A percentile compares a stretch with the other conserved stretches of the same genome.
These are phyloP conservation scores for Rhinatrema bivittatum DNA, from an alignment of 2,797 vertebrate species.

Conservation along the genomic window DNA sequence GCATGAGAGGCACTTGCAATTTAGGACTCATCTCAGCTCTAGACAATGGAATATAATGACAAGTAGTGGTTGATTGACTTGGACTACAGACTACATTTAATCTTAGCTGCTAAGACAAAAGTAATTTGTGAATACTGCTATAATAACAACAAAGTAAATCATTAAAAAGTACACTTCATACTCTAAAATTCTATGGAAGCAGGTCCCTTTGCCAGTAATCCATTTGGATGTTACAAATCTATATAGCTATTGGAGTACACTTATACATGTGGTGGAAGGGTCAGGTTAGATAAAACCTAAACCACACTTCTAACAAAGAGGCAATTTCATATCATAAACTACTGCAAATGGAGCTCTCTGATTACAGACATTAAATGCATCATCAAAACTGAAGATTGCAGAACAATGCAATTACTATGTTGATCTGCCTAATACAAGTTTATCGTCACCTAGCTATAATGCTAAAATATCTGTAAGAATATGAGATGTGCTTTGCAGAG, in stretches of 20 bases:
- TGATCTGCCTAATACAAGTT: conserved; percentile 21
- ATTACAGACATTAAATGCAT: conserved; percentile 41
- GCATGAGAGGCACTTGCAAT: no score
- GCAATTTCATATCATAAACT: conserved; percentile 29
- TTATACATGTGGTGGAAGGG: conserved; percentile 34
- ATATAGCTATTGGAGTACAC: conserved; percentile 35
- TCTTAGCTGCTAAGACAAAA: no score
- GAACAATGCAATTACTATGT: conserved; percentile 39
- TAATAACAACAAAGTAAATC: no score
- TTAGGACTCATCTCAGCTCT: no score
- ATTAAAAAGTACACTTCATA: conserved; percentile 4
- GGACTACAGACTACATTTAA: no score
- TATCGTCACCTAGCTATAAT: conserved; percentile 6
- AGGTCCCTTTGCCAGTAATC: conserved; percentile 46
- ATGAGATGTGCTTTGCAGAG: conserved; percentile 10
- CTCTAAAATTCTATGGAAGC: conserved; percentile 17
- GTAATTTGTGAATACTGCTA: no score
- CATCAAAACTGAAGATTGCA: conserved; percentile 37
- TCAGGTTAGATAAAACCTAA: conserved; percentile 44
- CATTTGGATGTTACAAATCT: conserved; percentile 57
- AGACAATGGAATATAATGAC: no score
- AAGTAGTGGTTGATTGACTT: no score
- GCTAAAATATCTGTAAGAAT: conserved; percentile 13
- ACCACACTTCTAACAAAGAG: conserved; percentile 28
- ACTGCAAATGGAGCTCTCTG: conserved; percentile 29